Conservation (phyloP, 2,888 invertebrate genomes). For the Drosophila sordidula region DNA sequence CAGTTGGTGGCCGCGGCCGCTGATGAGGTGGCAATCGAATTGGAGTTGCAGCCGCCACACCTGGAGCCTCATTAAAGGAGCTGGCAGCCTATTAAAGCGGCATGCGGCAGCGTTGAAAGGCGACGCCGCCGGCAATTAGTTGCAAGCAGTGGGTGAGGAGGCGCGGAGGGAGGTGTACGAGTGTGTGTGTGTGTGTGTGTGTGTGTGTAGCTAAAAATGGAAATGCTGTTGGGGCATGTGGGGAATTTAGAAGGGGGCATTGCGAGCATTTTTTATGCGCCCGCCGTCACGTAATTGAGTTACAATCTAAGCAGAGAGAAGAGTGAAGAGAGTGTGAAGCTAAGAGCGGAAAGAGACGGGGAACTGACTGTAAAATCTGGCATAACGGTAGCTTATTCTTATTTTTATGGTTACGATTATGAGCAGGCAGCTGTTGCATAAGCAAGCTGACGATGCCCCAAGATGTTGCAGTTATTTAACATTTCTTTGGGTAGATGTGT, state of each 20-base stretch:
- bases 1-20: constrained; percentile 44
- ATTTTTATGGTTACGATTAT: constrained; percentile 24
- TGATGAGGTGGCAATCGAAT: constrained; percentile 24
- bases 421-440: constrained; percentile 25
- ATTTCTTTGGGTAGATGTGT: not conserved
- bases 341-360: not conserved
- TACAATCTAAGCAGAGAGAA: constrained; percentile 9
- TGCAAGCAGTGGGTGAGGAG: not conserved
- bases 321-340: not conserved
- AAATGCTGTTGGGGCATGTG: constrained; percentile 56
- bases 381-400: constrained; percentile 17
- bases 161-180: not conserved
- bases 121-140: constrained; percentile 63
- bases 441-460: not conserved
- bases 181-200: constrained; percentile 11
- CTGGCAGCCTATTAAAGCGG: constrained; percentile 67
- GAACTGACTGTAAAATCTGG: constrained; percentile 2
- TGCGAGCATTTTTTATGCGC: constrained; percentile 31
- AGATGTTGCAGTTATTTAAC: not conserved
- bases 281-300: constrained; percentile 42
- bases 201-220: constrained; percentile 51
- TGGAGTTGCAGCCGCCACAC: constrained; percentile 27
- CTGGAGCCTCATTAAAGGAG: constrained; percentile 55
- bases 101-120: constrained; percentile 69
- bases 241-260: constrained; percentile 35